Percentiles rank a stretch among this genome's conserved stretches.
These are phyloP conservation scores for Neuroterus valhalla DNA, from an alignment of 1,140 invertebrate species.

Conservation along the genomic window DNA sequence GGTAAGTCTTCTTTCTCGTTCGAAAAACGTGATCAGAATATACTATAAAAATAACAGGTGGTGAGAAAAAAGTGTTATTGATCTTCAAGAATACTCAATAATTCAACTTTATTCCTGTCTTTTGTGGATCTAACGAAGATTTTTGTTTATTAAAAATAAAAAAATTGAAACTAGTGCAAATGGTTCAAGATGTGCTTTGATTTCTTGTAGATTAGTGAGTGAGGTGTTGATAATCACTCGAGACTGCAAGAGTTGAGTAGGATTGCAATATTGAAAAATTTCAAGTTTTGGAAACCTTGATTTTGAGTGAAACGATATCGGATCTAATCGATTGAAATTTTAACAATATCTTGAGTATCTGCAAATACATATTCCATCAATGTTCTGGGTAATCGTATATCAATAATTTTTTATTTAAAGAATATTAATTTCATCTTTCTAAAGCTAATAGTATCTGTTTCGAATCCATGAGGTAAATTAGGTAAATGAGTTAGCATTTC, in stretches of 20 bases:
- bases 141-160: not conserved
- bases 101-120: not conserved
- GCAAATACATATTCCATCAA: too few relatives aligned
- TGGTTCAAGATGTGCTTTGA: not conserved
- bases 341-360: not conserved
- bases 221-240: too few relatives aligned
- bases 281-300: conserved; percentile 10
- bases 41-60: not conserved
- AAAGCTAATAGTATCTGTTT: too few relatives aligned
- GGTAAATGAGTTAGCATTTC: too few relatives aligned
- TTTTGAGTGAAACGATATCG: not conserved
- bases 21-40: not conserved
- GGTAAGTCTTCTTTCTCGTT: not conserved
- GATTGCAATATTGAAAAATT: not conserved
- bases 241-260: too few relatives aligned
- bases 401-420: too few relatives aligned
- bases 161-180: not conserved
- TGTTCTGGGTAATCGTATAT: too few relatives aligned
- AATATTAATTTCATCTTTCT: too few relatives aligned
- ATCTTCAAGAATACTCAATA: not conserved
- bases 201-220: not conserved
- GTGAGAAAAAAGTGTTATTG: not conserved
- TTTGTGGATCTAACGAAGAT: not conserved
- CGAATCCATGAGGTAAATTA: not conserved
- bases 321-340: not conserved